Conservation (phyloP, 2,797 vertebrate genomes). For the Florisuga fusca region DNA sequence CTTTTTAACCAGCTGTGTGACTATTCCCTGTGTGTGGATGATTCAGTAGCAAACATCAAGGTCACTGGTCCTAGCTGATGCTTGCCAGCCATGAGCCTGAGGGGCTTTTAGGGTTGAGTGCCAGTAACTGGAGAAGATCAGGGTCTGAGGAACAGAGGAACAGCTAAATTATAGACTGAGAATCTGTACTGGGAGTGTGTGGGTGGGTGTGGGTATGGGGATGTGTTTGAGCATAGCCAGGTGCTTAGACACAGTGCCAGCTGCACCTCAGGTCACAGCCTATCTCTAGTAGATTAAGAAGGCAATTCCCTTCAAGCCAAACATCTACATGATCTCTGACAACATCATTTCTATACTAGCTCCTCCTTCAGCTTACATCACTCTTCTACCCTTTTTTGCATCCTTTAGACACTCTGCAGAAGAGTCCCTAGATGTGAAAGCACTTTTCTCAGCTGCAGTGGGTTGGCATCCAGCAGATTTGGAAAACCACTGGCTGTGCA, state of each 20-base stretch:
- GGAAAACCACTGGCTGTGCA: neutral
- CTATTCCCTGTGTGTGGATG: neutral
- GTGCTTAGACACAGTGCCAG: neutral
- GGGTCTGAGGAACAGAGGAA: neutral
- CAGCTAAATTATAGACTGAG: neutral
- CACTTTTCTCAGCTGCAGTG: neutral
- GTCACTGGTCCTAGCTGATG: neutral
- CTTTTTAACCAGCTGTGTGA: neutral
- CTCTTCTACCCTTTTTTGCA: neutral
- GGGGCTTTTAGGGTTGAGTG: neutral
- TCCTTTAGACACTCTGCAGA: neutral
- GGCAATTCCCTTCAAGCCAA: neutral
- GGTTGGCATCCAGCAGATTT: neutral
- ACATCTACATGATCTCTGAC: neutral
- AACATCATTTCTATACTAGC: neutral
- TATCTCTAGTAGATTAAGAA: neutral
- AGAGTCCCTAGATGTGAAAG: neutral
- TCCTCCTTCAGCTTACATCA: neutral
- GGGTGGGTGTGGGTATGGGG: rapidly evolving
- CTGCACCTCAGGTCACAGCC: too few species aligned
- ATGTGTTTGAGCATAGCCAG: neutral
- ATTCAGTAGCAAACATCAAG: neutral
- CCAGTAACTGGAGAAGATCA: neutral
- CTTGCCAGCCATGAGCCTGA: neutral
- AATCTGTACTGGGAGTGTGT: too few species aligned